Conservation (phyloP, 2,797 vertebrate species). For the Kryptopterus vitreolus region DNA sequence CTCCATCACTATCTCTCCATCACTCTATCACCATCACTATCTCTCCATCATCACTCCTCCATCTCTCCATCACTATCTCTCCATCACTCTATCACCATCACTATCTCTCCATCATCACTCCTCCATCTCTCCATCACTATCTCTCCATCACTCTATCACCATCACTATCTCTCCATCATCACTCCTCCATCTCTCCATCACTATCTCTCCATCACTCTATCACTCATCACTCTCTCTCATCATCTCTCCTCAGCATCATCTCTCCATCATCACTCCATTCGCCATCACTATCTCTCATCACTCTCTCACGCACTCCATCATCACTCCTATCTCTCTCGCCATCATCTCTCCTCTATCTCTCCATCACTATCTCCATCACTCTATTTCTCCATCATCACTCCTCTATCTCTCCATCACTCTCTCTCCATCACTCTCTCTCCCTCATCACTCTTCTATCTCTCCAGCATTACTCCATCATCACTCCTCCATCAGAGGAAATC, state of each 20-base stretch:
- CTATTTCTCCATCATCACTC: neutral
- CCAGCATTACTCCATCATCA: neutral
- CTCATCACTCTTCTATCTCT: neutral
- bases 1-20: neutral
- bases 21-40: too few species aligned
- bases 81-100: too few species aligned
- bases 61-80: too few species aligned
- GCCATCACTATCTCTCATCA: neutral
- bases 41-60: too few species aligned
- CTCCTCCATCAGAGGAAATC: neutral
- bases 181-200: neutral
- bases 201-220: neutral
- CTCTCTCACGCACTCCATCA: too few species aligned
- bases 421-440: neutral
- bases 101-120: too few species aligned
- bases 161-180: too few species aligned
- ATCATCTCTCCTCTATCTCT: neutral
- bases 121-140: too few species aligned
- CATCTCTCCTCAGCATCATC: neutral
- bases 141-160: too few species aligned
- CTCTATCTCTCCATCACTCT: neutral
- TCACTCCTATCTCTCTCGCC: neutral
- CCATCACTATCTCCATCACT: neutral
- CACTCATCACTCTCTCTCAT: neutral
- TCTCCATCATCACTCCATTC: neutral